Conservation (phyloP, 2,113 vertebrate species). For the Siniperca chuatsi region DNA sequence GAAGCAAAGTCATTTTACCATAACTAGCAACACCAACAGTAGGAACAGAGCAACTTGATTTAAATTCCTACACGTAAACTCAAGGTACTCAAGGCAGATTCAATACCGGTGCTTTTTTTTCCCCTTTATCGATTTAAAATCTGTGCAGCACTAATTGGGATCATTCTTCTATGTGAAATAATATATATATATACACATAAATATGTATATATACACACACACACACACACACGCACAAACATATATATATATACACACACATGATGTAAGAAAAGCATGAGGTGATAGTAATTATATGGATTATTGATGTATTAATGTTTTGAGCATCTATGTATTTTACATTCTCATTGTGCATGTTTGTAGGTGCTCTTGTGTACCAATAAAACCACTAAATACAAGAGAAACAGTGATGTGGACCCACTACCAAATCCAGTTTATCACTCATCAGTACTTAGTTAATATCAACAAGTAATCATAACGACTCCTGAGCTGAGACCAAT, state of each 20-base stretch:
- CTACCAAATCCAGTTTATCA: neutral
- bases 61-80: neutral
- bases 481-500: slow-evolving; percentile 11
- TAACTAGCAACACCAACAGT: slow-evolving; percentile 12
- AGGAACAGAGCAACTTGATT: slow-evolving; percentile 9
- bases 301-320: neutral
- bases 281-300: neutral
- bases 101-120: neutral
- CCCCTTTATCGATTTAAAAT: slow-evolving; percentile 7
- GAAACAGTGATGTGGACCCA: neutral
- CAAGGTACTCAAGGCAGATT: slow-evolving; percentile 1
- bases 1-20: slow-evolving; percentile 30
- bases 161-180: neutral
- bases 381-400: neutral
- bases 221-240: too few species aligned
- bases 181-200: neutral
- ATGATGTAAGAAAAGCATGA: neutral
- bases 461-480: slow-evolving; percentile 5
- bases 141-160: neutral
- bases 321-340: neutral
- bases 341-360: neutral
- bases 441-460: neutral
- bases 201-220: too few species aligned
- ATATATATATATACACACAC: neutral
- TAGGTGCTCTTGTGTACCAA: neutral